Evolutionary conservation across 2,797 vertebrate species (phyloP).

Genomic region (Myotis daubentonii): DNA sequence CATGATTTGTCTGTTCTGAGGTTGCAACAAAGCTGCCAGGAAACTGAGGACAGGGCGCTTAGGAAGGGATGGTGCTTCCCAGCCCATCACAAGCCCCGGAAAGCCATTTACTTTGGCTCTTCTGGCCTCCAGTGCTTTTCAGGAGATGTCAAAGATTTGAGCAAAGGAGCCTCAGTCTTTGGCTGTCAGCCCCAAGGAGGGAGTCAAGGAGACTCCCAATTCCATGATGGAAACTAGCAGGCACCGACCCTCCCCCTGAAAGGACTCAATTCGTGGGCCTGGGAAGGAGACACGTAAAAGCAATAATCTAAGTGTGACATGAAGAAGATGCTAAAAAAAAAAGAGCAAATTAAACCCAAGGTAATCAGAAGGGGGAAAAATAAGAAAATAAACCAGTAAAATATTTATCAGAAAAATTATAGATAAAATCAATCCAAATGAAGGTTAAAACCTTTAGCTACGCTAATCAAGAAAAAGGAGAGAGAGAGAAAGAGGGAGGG

Average conservation of each 20-base stretch:
- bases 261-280: background rate
- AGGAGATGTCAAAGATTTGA: background rate
- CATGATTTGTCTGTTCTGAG: slow-evolving; percentile 54
- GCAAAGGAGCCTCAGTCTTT: background rate
- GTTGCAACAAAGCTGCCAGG: background rate
- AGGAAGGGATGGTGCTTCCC: background rate
- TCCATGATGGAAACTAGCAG: background rate
- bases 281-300: background rate
- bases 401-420: background rate
- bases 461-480: background rate
- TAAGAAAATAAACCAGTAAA: background rate
- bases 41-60: background rate
- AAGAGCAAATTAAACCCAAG: background rate
- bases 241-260: background rate
- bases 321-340: background rate
- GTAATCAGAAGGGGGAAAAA: background rate
- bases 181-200: background rate
- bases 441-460: background rate
- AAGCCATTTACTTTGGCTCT: background rate
- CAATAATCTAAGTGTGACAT: background rate
- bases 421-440: background rate
- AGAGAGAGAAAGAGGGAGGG: background rate
- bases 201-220: background rate
- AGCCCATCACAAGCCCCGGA: background rate
- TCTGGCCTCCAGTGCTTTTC: background rate